Evolutionary conservation across 2,113 vertebrate genomes (phyloP), one percentile per base, ranked within the genome.

Genomic region (Corythoichthys haematopterus): DNA sequence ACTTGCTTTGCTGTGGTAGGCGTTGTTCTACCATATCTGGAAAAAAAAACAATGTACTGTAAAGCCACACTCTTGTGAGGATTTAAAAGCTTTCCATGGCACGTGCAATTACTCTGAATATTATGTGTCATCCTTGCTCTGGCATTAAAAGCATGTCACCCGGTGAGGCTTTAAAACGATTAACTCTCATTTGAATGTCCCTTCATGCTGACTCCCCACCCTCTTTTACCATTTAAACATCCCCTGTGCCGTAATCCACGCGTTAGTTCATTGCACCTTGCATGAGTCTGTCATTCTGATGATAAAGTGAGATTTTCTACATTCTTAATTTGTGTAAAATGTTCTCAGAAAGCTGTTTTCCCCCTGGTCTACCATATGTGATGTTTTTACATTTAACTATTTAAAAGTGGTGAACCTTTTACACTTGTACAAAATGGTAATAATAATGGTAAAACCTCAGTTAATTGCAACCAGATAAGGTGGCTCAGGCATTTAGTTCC

Each of bases 51-150:
- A 61, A 65, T 64, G 65, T 59, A 69, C 68, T 72, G 69, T 76
- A 65, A 59, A 40, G 38, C 74, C 59, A 55, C 69, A 5, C 70
- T 74, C 55, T 33, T 12, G 68, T 33, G 57, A 76, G 68, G 72
- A 76, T 66, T 82, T 78, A 76, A 87, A 75, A 81, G 69, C 64
- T 65, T 66, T 69, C 66, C 65, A 60, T 80, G 80, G 72, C 85
- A 89, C 78, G 65, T 89, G 85, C 85, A 88, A 90, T 91, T 90
- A 90, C 72, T 70, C 66, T 81, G 82, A 87, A 89, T 83, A 87
- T 78, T 74, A 81, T 14, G 71, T 87, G 87, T 86, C 86, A 88
- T 76, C 83, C 65, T 28, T 40, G 68, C 78, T 69, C 64, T 48
- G 1, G 52, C 69, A 74, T 84, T 79, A 86, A 85, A 76, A 82